Evolutionary conservation across 2,113 vertebrate genomes (phyloP).

Genomic region (Pachyramphus minor): DNA sequence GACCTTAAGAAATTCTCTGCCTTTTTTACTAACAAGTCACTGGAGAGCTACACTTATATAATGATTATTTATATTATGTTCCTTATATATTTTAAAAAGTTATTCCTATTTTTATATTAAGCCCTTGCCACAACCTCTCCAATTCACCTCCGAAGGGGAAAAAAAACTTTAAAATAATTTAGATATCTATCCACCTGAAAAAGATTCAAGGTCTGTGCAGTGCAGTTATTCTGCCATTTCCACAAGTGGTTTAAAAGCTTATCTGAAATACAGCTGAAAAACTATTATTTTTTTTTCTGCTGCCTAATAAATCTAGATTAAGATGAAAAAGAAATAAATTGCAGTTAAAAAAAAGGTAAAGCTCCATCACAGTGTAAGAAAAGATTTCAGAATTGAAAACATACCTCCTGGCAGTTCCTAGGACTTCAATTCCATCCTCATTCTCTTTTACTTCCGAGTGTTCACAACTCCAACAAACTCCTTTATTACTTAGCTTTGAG

Average conservation of each 20-base stretch:
- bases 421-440: not conserved
- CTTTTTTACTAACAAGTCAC: not conserved
- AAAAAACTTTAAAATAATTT: slow-evolving; percentile 18
- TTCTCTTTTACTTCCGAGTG: not conserved
- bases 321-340: not conserved
- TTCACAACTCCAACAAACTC: not conserved
- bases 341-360: not conserved
- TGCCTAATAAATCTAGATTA: slow-evolving; percentile 10
- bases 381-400: not conserved
- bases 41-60: not conserved
- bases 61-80: not conserved
- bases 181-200: not conserved
- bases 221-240: not conserved
- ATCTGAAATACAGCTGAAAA: slow-evolving; percentile 1
- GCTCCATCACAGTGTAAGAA: not conserved
- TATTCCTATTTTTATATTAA: not conserved
- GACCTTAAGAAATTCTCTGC: not conserved
- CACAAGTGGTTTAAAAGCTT: not conserved
- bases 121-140: not conserved
- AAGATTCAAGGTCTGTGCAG: not conserved
- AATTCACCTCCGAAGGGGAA: not conserved
- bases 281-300: not conserved
- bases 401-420: not conserved
- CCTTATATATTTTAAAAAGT: not conserved
- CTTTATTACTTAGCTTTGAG: not conserved